A percentile compares a stretch with the other conserved stretches of the same genome.
These are phyloP conservation scores for Gambusia affinis DNA, from an alignment of 2,113 vertebrate species.

Conservation along the genomic window DNA sequence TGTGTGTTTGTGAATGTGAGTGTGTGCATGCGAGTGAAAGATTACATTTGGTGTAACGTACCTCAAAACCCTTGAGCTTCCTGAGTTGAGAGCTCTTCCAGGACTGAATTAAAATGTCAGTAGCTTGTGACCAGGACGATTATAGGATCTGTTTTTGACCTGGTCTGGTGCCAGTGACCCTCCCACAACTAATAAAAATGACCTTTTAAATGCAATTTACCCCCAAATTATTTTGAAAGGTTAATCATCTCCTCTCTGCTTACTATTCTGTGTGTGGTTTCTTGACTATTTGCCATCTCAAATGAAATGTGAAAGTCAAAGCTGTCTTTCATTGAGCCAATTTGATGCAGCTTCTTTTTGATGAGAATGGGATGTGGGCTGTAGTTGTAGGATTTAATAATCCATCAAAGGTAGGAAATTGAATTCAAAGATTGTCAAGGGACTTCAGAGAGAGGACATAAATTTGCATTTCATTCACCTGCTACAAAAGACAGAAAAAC, in stretches of 20 bases:
- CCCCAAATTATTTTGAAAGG: background rate
- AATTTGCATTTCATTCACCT: conserved; percentile 5
- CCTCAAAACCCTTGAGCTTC: conserved; percentile 1
- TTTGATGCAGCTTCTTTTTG: conserved; percentile 15
- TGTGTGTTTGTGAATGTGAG: background rate
- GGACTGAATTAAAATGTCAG: conserved; percentile 30
- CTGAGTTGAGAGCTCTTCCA: conserved; percentile 7
- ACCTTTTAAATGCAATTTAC: conserved; percentile 30
- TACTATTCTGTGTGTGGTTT: background rate
- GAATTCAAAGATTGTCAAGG: conserved; percentile 5
- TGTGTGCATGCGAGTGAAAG: background rate
- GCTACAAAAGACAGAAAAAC: background rate
- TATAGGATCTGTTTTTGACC: conserved; percentile 5
- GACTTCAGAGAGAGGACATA: background rate
- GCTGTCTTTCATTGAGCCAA: conserved; percentile 26
- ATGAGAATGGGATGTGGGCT: conserved; percentile 6
- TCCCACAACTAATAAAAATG: conserved; percentile 8
- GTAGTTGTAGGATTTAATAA: conserved; percentile 15
- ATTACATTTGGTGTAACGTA: conserved; percentile 8
- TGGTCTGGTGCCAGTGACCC: background rate
- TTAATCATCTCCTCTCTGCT: conserved; percentile 12
- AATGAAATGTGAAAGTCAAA: conserved; percentile 25
- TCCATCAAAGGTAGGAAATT: conserved; percentile 19
- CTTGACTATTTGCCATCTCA: conserved; percentile 21
- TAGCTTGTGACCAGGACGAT: conserved; percentile 1